Conservation (phyloP, 1,140 invertebrate genomes). For the Colletes latitarsis region DNA sequence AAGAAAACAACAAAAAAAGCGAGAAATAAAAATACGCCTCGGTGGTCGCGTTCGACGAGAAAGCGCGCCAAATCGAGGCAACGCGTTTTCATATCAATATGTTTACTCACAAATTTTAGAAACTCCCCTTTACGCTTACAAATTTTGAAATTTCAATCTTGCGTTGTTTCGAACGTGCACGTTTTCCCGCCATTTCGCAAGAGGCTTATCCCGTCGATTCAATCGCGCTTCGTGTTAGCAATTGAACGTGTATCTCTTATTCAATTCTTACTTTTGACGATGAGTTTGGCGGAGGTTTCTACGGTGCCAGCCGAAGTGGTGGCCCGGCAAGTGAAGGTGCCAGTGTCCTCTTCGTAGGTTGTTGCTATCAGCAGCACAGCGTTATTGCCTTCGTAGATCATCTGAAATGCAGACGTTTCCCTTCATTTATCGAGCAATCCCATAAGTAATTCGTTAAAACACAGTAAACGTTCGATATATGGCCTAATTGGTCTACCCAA, state of each 20-base stretch:
- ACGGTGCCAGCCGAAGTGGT: conserved; percentile 95
- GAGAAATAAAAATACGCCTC: conserved; percentile 40
- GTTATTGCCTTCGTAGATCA: conserved; percentile 95
- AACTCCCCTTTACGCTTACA: too few species aligned
- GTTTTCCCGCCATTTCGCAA: conserved; percentile 45
- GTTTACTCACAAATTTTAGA: neutral
- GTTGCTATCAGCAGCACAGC: conserved; percentile 94
- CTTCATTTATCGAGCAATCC: too few species aligned
- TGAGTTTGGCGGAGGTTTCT: conserved; percentile 95
- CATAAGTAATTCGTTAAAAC: too few species aligned
- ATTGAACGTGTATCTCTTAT: conserved; percentile 71
- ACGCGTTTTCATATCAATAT: neutral
- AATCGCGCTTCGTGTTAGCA: conserved; percentile 68
- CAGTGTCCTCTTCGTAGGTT: conserved; percentile 96
- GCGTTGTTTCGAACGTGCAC: conserved; percentile 7
- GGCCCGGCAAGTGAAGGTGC: conserved; percentile 94
- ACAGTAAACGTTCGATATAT: too few species aligned
- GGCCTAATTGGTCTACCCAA: too few species aligned
- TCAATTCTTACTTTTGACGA: conserved; percentile 99
- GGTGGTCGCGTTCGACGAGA: conserved; percentile 29
- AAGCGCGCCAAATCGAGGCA: conserved; percentile 30
- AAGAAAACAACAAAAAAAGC: conserved; percentile 51
- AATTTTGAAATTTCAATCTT: too few species aligned
- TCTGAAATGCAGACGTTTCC: conserved; percentile 82
- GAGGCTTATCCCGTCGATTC: conserved; percentile 52